Evolutionary conservation across 2,113 vertebrate species (phyloP), one percentile per base, ranked within the genome.

Genomic region (Sminthopsis crassicaudata): DNA sequence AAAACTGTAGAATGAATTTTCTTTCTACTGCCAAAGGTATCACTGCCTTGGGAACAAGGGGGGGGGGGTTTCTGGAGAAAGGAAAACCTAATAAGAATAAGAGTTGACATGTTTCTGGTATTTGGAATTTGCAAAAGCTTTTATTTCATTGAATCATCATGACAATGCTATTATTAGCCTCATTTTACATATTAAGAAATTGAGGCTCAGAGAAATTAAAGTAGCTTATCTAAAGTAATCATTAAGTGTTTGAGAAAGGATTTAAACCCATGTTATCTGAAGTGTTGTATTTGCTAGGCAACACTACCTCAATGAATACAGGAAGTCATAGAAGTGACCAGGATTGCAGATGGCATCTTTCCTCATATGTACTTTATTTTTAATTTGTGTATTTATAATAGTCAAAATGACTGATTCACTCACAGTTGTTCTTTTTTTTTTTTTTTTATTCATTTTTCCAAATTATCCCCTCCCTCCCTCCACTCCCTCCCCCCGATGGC

Each of bases 1-100:
- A 51, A 93, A 94, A 92, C 51, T 0, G 36, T 95, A 90, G 97
- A 94, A 67, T 54, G 95, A 92, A 67, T 89, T 84, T 84, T 42
- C n/a, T 84, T 84, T 84, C 67, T 84, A 42, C 19, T 84, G 67
- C 67, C 67, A 84, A 19, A 42, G 46, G 24, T 54, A 46, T 93
- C 27, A 16, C 22, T 92, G 93, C 67, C 50, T 94, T 9, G 67
- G 27, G 50, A 36, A 55, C 11, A 89, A 92, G 14, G 90, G 90
- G 10, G 90, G 90, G 10, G 42, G 90, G 50, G 46, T 22, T 84
- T 84, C n/a, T 42, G 23, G 67, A 84, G 67, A 42, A 42, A 84
- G 67, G n/a, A 84, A 84, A 84, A 42, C 67, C n/a, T 42, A 42
- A 42, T 84, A 42, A 84, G 36, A n/a, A 84, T 84, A 36, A 67